phyloP scores from a whole-genome alignment of 2,113 vertebrate genomes.

The Neolamprologus tretocephalus region DNA sequence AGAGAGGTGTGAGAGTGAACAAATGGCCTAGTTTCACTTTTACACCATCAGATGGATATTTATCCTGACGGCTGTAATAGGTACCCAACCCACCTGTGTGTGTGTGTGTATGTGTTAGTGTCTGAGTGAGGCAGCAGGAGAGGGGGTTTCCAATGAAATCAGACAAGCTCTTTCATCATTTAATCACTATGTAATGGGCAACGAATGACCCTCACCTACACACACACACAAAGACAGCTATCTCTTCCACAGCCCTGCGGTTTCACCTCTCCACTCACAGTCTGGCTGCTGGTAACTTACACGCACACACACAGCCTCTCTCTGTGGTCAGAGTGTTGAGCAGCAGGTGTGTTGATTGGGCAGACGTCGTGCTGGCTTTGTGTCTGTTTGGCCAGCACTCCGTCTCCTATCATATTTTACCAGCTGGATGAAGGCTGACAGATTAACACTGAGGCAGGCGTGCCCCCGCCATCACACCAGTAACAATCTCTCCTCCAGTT shows the following conservation, averaged over 20 bases:
- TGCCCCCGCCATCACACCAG: conserved; percentile 23
- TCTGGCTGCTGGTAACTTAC: background rate
- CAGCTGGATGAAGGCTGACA: conserved; percentile 51
- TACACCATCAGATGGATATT: conserved; percentile 47
- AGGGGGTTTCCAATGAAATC: conserved; percentile 29
- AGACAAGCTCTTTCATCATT: conserved; percentile 65
- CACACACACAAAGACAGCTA: background rate
- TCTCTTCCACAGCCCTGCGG: background rate
- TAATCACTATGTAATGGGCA: conserved; percentile 59
- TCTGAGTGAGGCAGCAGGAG: conserved; percentile 1
- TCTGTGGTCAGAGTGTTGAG: conserved; percentile 30
- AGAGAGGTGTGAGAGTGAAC: conserved; percentile 23
- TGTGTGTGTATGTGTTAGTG: background rate
- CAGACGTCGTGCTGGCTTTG: conserved; percentile 26
- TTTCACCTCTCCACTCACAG: conserved; percentile 14
- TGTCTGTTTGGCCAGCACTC: conserved; percentile 4
- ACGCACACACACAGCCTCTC: background rate
- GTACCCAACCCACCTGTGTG: conserved; percentile 4
- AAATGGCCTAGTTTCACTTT: conserved; percentile 46
- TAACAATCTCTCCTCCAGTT: conserved; percentile 9
- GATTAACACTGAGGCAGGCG: conserved; percentile 49
- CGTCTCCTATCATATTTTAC: conserved; percentile 37
- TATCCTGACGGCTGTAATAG: conserved; percentile 47
- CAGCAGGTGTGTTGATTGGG: conserved; percentile 59
- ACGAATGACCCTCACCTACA: conserved; percentile 43